Conservation (phyloP, 2,888 invertebrate genomes). For the Drosophila flavopinicola region DNA sequence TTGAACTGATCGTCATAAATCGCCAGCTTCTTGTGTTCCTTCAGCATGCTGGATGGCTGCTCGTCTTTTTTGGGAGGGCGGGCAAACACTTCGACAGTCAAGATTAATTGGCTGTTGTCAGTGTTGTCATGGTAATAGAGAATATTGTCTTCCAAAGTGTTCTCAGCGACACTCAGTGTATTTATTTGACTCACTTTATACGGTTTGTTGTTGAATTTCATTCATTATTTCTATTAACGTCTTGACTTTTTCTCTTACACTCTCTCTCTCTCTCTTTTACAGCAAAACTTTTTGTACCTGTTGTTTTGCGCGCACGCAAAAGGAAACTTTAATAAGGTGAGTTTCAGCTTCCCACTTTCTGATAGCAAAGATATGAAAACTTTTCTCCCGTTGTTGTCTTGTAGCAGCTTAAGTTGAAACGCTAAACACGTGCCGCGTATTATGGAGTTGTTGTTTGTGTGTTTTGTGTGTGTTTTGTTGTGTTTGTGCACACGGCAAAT, state of each 20-base stretch:
- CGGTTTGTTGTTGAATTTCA: neutral
- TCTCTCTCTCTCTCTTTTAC: slow-evolving; percentile 40
- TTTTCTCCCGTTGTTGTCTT: neutral
- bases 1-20: slow-evolving; percentile 73
- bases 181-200: slow-evolving; percentile 19
- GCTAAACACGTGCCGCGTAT: slow-evolving; percentile 72
- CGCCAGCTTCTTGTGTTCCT: slow-evolving; percentile 26
- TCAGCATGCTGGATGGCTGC: slow-evolving; percentile 1
- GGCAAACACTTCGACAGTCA: slow-evolving; percentile 41
- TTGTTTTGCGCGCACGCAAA: slow-evolving; percentile 58
- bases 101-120: slow-evolving; percentile 51
- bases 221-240: slow-evolving; percentile 4
- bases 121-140: slow-evolving; percentile 45
- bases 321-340: slow-evolving; percentile 58
- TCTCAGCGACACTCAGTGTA: slow-evolving; percentile 8
- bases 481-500: slow-evolving; percentile 63
- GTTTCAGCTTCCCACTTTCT: slow-evolving; percentile 20
- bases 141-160: slow-evolving; percentile 9
- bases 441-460: slow-evolving; percentile 37
- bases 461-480: slow-evolving; percentile 18
- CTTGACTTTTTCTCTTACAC: too few species aligned
- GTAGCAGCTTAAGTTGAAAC: slow-evolving; percentile 50
- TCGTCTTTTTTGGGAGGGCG: slow-evolving; percentile 5
- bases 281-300: slow-evolving; percentile 73
- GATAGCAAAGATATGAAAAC: slow-evolving; percentile 31